Evolutionary conservation across 2,113 vertebrate species (phyloP).

Genomic region (Megaceryle maxima): DNA sequence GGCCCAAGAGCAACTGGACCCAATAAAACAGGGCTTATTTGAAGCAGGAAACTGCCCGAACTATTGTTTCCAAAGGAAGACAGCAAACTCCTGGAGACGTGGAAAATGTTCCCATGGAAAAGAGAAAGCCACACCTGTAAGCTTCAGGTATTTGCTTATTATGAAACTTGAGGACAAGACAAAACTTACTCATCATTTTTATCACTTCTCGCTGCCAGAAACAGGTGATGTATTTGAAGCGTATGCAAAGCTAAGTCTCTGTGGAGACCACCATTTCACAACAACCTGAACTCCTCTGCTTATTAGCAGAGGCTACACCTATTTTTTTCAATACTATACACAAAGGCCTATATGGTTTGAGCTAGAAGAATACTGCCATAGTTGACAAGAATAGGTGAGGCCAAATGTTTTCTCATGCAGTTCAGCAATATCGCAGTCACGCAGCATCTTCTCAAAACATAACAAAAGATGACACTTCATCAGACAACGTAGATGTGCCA

Average conservation of each 20-base stretch:
- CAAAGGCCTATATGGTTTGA: neutral
- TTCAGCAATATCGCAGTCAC: neutral
- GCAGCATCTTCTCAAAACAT: neutral
- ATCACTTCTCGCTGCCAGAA: neutral
- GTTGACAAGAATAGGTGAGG: neutral
- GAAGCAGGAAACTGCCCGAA: neutral
- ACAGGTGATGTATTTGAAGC: neutral
- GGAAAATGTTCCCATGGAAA: neutral
- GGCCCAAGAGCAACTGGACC: neutral
- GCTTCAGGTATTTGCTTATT: neutral
- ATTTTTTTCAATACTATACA: neutral
- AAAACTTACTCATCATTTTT: neutral
- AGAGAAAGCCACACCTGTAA: slow-evolving; percentile 2
- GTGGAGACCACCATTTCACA: neutral
- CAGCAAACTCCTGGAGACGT: neutral
- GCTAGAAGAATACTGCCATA: neutral
- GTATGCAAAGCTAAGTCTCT: neutral
- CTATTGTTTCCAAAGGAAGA: neutral
- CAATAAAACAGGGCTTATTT: neutral
- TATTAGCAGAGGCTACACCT: neutral
- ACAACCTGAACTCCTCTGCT: neutral
- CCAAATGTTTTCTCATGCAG: neutral
- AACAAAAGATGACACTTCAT: neutral
- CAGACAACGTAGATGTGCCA: neutral
- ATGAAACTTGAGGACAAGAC: neutral